A percentile compares a stretch with the other conserved stretches of the same genome.
These are phyloP conservation scores for Whitmania pigra DNA, from an alignment of 1,140 invertebrate genomes.

Conservation along the genomic window DNA sequence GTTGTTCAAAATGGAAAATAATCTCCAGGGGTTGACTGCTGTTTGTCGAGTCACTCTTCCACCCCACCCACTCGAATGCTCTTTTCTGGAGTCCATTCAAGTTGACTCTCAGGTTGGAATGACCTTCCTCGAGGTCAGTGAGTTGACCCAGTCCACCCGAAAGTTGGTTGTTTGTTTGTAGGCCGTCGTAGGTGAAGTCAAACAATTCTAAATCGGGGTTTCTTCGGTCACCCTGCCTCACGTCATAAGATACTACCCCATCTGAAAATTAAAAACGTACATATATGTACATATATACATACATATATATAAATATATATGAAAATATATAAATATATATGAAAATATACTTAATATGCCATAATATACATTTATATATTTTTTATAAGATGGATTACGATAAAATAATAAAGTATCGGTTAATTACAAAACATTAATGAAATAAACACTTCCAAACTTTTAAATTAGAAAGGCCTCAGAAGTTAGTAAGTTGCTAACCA, in stretches of 20 bases:
- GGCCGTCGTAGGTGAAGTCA: slow-evolving; percentile 80
- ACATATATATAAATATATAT: no score
- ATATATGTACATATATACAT: no score
- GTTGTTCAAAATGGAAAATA: slow-evolving; percentile 70
- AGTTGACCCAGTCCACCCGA: slow-evolving; percentile 69
- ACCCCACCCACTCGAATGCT: slow-evolving; percentile 56
- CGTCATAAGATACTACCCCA: slow-evolving; percentile 64
- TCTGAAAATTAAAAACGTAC: slow-evolving; percentile 46
- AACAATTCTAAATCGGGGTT: slow-evolving; percentile 65
- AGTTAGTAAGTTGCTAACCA: no score
- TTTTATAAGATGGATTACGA: no score
- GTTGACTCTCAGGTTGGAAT: slow-evolving; percentile 62
- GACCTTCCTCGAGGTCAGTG: slow-evolving; percentile 62
- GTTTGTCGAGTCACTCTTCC: slow-evolving; percentile 58
- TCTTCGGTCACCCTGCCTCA: slow-evolving; percentile 64
- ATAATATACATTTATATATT: no score
- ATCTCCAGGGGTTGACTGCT: slow-evolving; percentile 32
- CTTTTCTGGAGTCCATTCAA: slow-evolving; percentile 54
- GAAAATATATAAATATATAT: no score
- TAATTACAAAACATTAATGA: no score
- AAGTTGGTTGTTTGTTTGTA: slow-evolving; percentile 51
- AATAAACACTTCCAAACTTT: no score
- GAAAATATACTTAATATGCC: no score
- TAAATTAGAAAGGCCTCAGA: no score
- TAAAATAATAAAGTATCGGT: no score